A percentile compares a stretch with the other conserved stretches of the same genome.
Evolutionary conservation across 2,888 invertebrate species (phyloP).

Genomic region (Teinopalpus imperialis): DNA sequence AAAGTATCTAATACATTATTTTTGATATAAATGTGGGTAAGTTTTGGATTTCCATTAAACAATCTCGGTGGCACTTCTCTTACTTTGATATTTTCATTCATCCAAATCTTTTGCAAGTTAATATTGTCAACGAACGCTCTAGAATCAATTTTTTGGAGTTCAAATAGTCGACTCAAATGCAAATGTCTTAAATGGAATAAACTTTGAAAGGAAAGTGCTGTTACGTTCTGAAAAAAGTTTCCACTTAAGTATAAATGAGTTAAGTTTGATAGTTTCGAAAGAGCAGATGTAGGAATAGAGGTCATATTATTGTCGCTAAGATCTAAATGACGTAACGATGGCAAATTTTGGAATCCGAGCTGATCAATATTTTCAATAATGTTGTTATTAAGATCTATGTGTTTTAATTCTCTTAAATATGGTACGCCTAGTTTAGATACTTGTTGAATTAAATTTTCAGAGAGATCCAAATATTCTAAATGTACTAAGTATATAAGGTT

Average conservation of each 20-base stretch:
- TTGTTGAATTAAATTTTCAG: conserved; percentile 89
- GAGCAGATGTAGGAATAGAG: conserved; percentile 87
- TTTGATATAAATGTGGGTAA: conserved; percentile 88
- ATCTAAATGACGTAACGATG: conserved; percentile 87
- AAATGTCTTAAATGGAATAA: conserved; percentile 90
- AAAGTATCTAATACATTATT: conserved; percentile 89
- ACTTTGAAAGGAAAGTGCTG: conserved; percentile 91
- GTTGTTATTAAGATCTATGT: conserved; percentile 88
- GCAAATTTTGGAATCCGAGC: conserved; percentile 88
- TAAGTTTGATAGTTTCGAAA: conserved; percentile 89
- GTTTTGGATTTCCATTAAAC: conserved; percentile 91
- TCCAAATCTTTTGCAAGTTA: conserved; percentile 88
- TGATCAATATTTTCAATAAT: conserved; percentile 87
- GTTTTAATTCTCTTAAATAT: conserved; percentile 85
- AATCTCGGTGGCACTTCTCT: conserved; percentile 89
- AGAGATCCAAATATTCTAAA: conserved; percentile 88
- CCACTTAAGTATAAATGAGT: conserved; percentile 89
- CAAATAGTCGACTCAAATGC: conserved; percentile 86
- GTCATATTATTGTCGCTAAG: conserved; percentile 92
- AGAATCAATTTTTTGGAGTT: conserved; percentile 86
- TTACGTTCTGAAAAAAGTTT: conserved; percentile 88
- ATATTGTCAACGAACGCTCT: conserved; percentile 93
- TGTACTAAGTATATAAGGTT: conserved; percentile 85
- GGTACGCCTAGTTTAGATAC: conserved; percentile 88
- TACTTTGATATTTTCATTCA: conserved; percentile 90